Evolutionary conservation across 1,140 invertebrate species (phyloP), one percentile per base, ranked within the genome.

Genomic region (Dryas iulia): DNA sequence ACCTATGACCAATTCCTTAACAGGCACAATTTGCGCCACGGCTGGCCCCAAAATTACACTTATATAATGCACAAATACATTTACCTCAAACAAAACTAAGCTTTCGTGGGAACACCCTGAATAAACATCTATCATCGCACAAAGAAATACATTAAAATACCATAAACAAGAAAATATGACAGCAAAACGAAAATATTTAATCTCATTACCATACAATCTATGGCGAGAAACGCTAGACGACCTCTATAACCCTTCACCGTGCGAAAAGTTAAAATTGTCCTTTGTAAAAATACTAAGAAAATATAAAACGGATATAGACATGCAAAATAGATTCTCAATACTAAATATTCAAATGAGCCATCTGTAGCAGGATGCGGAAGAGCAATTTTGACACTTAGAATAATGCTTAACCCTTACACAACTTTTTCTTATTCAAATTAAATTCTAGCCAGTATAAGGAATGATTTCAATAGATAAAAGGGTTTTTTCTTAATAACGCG

Each of bases 331-430:
- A 78, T 81, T n/a, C n/a, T n/a, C 67, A 74, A 67, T 72, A 76
- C 79, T 84, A 83, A 78, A 88, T 87, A 89, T 91, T 89, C 83
- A 91, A 91, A 91, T 87, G 73, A 84, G 75, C 71, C 73, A 69
- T 77, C 82, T 82, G 74, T 82, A 75, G 77, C 76, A 74, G 77
- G 77, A 84, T 70, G 74, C 81, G 83, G 86, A 90, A 89, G 89
- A 91, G 82, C 85, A 87, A 87, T 91, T 91, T 89, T 91, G 89
- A 91, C 89, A 91, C 89, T 88, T 74, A 69, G 74, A 84, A 91
- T 84, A 91, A 89, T 89, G 78, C 75, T 57, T 68, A 79, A 87
- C 85, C 85, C 85, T 86, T 84, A 79, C 81, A 76, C 81, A 12
- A 33, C 11, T 64, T 47, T 77, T 85, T 88, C 82, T 83, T 87